phyloP scores from a whole-genome alignment of 2,113 vertebrate genomes.

The Eudorcas thomsonii region DNA sequence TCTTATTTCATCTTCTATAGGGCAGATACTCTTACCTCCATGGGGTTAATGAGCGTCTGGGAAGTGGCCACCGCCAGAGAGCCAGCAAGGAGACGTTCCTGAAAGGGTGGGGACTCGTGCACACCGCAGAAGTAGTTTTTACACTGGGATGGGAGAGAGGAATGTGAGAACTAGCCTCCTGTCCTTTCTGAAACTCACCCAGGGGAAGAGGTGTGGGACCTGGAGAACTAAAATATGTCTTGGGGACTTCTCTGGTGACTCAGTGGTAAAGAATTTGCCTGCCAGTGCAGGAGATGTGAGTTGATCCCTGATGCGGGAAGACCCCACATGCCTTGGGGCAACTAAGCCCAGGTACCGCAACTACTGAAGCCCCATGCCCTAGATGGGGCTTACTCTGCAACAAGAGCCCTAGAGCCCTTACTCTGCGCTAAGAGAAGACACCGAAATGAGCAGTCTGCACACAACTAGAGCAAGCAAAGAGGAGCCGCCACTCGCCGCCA shows the following conservation, averaged over 20 bases:
- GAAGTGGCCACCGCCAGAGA: slow-evolving; percentile 87
- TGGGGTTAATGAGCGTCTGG: slow-evolving; percentile 88
- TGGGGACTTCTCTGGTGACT: background rate
- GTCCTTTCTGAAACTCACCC: background rate
- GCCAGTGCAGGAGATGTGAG: background rate
- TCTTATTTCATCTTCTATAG: background rate
- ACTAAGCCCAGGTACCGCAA: background rate
- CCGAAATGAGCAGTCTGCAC: background rate
- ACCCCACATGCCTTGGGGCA: background rate
- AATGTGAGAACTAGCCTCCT: background rate
- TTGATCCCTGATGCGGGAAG: background rate
- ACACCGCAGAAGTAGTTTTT: slow-evolving; percentile 77
- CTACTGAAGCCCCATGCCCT: background rate
- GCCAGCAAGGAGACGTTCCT: slow-evolving; percentile 86
- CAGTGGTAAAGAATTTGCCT: background rate
- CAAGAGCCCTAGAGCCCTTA: background rate
- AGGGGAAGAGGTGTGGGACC: background rate
- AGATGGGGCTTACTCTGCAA: background rate
- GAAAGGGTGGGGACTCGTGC: slow-evolving; percentile 76
- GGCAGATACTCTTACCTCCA: slow-evolving; percentile 83
- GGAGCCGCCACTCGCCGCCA: background rate
- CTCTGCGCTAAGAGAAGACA: background rate
- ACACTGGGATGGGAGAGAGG: slow-evolving; percentile 31
- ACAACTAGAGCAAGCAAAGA: background rate
- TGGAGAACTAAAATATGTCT: background rate